These are phyloP conservation scores for Hyles lineata DNA, from an alignment of 2,888 invertebrate genomes.

Conservation along the genomic window DNA sequence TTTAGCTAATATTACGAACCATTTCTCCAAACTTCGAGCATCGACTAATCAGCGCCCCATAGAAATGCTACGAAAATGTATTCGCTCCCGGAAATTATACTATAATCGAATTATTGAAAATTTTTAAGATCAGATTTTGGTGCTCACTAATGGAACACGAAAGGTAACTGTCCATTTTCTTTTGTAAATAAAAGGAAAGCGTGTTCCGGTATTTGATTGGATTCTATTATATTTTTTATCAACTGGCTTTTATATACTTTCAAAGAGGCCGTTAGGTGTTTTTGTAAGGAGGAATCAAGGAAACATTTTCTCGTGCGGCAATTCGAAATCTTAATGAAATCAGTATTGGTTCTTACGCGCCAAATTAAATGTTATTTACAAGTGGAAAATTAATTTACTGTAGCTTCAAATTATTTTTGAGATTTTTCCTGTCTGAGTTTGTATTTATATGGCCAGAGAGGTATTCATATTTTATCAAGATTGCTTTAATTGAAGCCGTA, in stretches of 20 bases:
- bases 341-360: conserved; percentile 27
- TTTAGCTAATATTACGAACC: background rate
- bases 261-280: background rate
- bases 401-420: background rate
- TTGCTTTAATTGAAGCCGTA: background rate
- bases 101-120: conserved; percentile 31
- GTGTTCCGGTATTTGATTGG: conserved; percentile 39
- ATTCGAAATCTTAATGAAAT: conserved; percentile 25
- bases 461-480: conserved; percentile 1
- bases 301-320: background rate
- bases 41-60: background rate
- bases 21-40: background rate
- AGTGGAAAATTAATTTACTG: conserved; percentile 13
- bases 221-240: conserved; percentile 28
- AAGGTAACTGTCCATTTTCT: conserved; percentile 16
- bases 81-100: conserved; percentile 7
- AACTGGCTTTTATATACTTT: conserved; percentile 19
- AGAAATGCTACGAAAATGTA: background rate
- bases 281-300: background rate
- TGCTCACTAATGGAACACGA: conserved; percentile 34
- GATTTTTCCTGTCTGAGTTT: no score
- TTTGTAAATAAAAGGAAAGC: conserved; percentile 27
- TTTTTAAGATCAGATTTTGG: conserved; percentile 17
- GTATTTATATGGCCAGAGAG: background rate
- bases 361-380: conserved; percentile 17